Evolutionary conservation across 2,797 vertebrate species (phyloP).

Genomic region (Cynopterus sphinx): DNA sequence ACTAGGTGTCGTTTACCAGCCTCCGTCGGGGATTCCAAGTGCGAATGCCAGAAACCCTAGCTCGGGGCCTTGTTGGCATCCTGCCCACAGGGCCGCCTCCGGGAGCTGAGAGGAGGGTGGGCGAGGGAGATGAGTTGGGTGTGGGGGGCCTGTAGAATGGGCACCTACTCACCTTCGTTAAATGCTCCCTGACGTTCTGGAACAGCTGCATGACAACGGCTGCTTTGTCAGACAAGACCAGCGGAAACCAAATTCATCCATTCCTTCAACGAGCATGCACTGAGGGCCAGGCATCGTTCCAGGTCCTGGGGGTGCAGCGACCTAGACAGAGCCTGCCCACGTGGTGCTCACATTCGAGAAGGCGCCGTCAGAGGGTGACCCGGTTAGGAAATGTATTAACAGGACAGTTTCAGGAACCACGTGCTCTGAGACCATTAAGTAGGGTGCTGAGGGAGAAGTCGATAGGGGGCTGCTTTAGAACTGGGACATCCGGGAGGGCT

Average conservation of each 20-base stretch:
- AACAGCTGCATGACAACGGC: background rate
- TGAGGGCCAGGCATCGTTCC: background rate
- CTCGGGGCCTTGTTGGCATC: background rate
- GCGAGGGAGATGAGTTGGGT: background rate
- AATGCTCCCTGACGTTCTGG: background rate
- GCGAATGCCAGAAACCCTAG: background rate
- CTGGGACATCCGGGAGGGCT: constrained; percentile 69
- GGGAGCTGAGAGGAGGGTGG: background rate
- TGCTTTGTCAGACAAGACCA: background rate
- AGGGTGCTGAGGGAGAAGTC: background rate
- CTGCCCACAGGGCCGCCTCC: background rate
- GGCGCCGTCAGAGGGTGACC: background rate
- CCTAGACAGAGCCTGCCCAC: background rate
- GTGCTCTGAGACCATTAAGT: background rate
- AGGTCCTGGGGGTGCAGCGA: background rate
- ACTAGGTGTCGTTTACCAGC: background rate
- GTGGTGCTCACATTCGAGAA: background rate
- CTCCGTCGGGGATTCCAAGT: background rate
- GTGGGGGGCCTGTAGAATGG: background rate
- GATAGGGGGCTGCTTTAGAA: background rate
- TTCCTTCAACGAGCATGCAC: background rate
- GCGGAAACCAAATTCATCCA: background rate
- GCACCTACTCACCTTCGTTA: background rate
- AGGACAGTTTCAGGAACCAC: background rate
- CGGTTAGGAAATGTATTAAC: background rate